Conservation (phyloP, 1,140 invertebrate species). For the Holotrichia oblita region DNA sequence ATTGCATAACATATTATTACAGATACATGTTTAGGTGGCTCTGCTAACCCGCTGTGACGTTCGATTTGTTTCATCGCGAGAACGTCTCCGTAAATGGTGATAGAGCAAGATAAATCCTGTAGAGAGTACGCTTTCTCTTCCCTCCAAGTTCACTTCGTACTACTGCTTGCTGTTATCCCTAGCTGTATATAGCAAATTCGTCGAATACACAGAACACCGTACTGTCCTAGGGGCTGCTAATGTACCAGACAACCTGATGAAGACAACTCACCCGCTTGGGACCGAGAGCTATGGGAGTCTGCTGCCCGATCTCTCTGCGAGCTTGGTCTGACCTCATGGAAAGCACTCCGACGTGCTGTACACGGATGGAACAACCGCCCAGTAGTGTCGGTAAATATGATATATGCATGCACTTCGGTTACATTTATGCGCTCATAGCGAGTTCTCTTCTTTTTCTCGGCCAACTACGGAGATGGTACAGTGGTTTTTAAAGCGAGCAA, state of each 20-base stretch:
- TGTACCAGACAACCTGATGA: constrained; percentile 59
- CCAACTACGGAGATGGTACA: too few relatives aligned
- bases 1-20: constrained; percentile 7
- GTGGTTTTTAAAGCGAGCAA: too few relatives aligned
- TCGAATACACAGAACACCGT: constrained; percentile 43
- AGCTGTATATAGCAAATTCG: constrained; percentile 45
- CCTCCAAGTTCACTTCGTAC: neutral
- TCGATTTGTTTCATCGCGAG: constrained; percentile 57
- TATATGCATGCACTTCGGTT: constrained; percentile 28
- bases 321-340: constrained; percentile 20
- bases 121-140: constrained; percentile 19
- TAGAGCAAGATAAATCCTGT: constrained; percentile 47
- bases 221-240: constrained; percentile 51
- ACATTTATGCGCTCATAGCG: neutral
- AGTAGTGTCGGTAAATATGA: constrained; percentile 25
- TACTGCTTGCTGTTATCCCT: constrained; percentile 21
- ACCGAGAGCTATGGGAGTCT: constrained; percentile 46
- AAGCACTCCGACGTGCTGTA: constrained; percentile 1
- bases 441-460: neutral
- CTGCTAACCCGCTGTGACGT: constrained; percentile 50
- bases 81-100: constrained; percentile 57
- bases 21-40: constrained; percentile 41
- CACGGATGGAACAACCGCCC: neutral
- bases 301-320: constrained; percentile 27
- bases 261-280: constrained; percentile 59